Conservation (phyloP, 2,888 invertebrate species). For the Helleia helle region DNA sequence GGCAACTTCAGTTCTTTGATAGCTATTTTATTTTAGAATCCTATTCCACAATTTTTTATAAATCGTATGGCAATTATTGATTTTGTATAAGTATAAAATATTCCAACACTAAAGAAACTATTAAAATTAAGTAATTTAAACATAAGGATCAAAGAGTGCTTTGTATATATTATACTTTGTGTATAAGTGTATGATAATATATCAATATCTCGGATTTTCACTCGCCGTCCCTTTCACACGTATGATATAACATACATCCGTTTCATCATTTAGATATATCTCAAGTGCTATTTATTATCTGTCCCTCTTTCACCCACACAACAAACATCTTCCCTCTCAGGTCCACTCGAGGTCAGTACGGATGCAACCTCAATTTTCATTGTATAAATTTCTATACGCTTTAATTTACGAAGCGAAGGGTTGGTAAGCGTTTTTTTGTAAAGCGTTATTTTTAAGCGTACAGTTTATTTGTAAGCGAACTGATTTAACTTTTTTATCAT, state of each 20-base stretch:
- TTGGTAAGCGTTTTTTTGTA: slow-evolving; percentile 24
- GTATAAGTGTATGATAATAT: too few species aligned
- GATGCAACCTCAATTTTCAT: slow-evolving; percentile 54
- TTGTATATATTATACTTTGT: too few species aligned
- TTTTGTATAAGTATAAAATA: too few species aligned
- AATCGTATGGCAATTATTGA: too few species aligned
- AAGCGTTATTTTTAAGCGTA: slow-evolving; percentile 22
- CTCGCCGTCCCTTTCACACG: not conserved
- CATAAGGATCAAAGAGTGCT: too few species aligned
- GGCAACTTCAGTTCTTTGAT: too few species aligned
- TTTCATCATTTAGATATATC: slow-evolving; percentile 53
- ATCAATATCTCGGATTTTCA: not conserved
- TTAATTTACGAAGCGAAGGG: slow-evolving; percentile 21
- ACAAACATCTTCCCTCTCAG: slow-evolving; percentile 30
- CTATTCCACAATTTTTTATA: too few species aligned
- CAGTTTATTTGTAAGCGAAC: slow-evolving; percentile 21
- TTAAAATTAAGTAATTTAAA: too few species aligned
- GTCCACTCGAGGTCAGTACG: slow-evolving; percentile 44
- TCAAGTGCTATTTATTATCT: slow-evolving; percentile 53
- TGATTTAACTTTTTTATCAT: too few species aligned
- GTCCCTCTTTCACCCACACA: slow-evolving; percentile 32
- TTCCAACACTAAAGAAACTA: too few species aligned
- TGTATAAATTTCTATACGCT: slow-evolving; percentile 40
- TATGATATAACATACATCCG: slow-evolving; percentile 25
- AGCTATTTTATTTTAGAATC: too few species aligned